Conservation (phyloP, 2,888 invertebrate species). For the Metellina segmentata region DNA sequence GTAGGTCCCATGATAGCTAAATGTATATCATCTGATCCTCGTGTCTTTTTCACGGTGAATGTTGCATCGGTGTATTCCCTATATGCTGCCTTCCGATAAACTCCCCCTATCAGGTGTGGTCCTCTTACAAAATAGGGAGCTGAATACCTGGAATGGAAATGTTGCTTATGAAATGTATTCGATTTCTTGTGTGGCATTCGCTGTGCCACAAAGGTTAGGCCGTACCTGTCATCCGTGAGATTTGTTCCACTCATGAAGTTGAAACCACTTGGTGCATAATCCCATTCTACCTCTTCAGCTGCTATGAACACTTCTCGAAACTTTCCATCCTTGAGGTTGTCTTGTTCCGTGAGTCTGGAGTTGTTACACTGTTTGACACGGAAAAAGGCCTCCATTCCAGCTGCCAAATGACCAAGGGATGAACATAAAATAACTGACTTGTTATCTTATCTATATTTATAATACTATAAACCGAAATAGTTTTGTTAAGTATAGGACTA, state of each 20-base stretch:
- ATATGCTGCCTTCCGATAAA: conserved; percentile 76
- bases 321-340: conserved; percentile 46
- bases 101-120: conserved; percentile 71
- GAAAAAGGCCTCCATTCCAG: conserved; percentile 75
- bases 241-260: conserved; percentile 75
- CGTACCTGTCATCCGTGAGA: conserved; percentile 72
- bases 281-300: conserved; percentile 77
- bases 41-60: conserved; percentile 59
- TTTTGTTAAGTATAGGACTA: too few species aligned
- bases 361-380: conserved; percentile 61
- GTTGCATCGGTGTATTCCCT: conserved; percentile 77
- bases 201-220: neutral
- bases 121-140: conserved; percentile 60
- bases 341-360: conserved; percentile 31
- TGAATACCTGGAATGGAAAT: conserved; percentile 56
- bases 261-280: conserved; percentile 77
- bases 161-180: neutral
- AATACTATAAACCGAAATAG: too few species aligned
- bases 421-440: too few species aligned
- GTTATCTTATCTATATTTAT: too few species aligned
- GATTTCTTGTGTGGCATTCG: neutral
- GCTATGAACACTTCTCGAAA: conserved; percentile 76
- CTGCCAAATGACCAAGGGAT: neutral
- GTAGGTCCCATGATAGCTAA: conserved; percentile 79
- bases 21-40: conserved; percentile 61